Evolutionary conservation across 1,140 invertebrate species (phyloP).

Genomic region (Gonioctena quinquepunctata): DNA sequence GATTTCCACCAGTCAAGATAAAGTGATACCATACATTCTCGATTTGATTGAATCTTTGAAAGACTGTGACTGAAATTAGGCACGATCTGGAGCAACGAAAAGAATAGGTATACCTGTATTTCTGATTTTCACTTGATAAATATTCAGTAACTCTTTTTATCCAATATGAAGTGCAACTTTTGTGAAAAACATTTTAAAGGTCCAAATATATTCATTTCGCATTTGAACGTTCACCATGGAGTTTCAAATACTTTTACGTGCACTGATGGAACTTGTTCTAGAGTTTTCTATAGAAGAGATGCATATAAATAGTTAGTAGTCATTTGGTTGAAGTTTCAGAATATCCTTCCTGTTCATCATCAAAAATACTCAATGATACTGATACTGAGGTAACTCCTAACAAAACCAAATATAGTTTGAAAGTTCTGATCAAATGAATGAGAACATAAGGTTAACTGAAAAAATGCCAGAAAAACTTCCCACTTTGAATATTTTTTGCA

Average conservation of each 20-base stretch:
- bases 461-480: background rate
- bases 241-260: slow-evolving; percentile 1
- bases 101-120: background rate
- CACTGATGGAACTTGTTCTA: background rate
- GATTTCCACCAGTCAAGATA: background rate
- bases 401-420: background rate
- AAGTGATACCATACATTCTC: slow-evolving; percentile 1
- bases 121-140: too few relatives aligned
- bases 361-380: background rate
- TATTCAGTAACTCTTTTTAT: background rate
- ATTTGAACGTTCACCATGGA: slow-evolving; percentile 3
- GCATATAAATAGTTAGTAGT: slow-evolving; percentile 5
- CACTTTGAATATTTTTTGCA: background rate
- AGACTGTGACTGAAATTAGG: background rate
- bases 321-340: background rate
- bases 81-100: background rate
- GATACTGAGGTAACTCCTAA: background rate
- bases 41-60: background rate
- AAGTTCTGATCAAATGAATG: background rate
- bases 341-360: background rate
- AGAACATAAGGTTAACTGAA: background rate
- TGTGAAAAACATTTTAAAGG: slow-evolving; percentile 1
- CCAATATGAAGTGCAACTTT: slow-evolving; percentile 11
- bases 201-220: slow-evolving; percentile 1
- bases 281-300: slow-evolving; percentile 9